Evolutionary conservation across 2,797 vertebrate genomes (phyloP).

Genomic region (Prionace glauca): DNA sequence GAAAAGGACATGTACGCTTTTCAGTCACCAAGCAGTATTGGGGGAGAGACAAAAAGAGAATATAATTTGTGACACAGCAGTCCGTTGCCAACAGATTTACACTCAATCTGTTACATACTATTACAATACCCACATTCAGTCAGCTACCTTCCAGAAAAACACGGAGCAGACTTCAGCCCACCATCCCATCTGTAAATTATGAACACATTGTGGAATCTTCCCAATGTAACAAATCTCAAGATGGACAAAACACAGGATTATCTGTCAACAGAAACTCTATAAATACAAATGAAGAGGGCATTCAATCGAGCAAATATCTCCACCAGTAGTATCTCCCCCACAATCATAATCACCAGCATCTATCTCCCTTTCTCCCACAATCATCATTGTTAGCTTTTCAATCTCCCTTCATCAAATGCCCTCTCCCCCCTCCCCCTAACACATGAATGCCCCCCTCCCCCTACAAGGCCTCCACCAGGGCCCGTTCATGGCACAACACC

Average conservation of each 20-base stretch:
- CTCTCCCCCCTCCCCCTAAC: too few species aligned
- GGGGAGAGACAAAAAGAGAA: background rate
- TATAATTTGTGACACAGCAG: background rate
- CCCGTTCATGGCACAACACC: too few species aligned
- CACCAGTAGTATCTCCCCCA: too few species aligned
- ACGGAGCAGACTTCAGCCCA: background rate
- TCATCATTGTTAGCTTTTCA: too few species aligned
- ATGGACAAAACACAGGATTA: background rate
- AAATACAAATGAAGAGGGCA: background rate
- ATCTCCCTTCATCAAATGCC: too few species aligned
- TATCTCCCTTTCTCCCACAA: too few species aligned
- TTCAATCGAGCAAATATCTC: too few species aligned
- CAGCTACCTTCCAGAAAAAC: background rate
- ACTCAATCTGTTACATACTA: background rate
- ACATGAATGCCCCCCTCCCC: too few species aligned
- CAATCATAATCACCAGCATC: too few species aligned
- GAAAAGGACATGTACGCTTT: background rate
- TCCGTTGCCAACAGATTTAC: background rate
- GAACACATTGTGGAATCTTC: background rate
- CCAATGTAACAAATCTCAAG: background rate
- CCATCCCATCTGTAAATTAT: background rate
- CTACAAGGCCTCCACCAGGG: too few species aligned
- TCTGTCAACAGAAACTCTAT: background rate
- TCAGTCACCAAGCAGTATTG: background rate
- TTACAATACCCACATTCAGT: background rate